Conservation (phyloP, 2,888 invertebrate species). For the Synanthedon andrenaeformis region DNA sequence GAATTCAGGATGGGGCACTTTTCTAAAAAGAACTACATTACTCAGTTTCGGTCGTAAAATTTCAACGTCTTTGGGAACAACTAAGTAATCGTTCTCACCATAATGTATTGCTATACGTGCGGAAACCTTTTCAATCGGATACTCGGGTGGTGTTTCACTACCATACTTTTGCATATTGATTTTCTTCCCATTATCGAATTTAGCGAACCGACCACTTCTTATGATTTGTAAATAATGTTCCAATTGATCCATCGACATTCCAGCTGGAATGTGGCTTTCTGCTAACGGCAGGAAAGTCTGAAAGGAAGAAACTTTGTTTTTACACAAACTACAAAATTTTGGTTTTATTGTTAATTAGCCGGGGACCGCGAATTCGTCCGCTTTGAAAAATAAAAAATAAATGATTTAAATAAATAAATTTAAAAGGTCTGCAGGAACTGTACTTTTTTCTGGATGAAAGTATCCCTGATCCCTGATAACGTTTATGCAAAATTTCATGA, state of each 20-base stretch:
- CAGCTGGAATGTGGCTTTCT: neutral
- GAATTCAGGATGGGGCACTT: neutral
- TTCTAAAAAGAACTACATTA: neutral
- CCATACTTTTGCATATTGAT: constrained; percentile 1
- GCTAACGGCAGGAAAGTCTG: neutral
- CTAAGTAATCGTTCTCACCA: constrained; percentile 64
- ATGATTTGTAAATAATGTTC: neutral
- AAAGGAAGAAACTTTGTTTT: neutral
- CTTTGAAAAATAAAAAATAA: too few species aligned
- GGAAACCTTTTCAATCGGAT: constrained; percentile 44
- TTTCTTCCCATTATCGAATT: neutral
- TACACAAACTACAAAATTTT: too few species aligned
- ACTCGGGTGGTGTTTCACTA: constrained; percentile 43
- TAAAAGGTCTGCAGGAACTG: too few species aligned
- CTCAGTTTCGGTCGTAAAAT: neutral
- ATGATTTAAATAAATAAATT: too few species aligned
- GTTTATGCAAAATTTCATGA: too few species aligned
- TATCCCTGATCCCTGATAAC: too few species aligned
- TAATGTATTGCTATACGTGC: constrained; percentile 61
- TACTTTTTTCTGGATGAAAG: too few species aligned
- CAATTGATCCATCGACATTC: neutral
- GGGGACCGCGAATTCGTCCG: too few species aligned
- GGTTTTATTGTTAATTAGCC: too few species aligned
- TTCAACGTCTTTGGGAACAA: constrained; percentile 17
- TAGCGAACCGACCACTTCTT: neutral